Evolutionary conservation across 2,113 vertebrate genomes (phyloP), one percentile per base, ranked within the genome.

Genomic region (Dryoscopus gambensis): DNA sequence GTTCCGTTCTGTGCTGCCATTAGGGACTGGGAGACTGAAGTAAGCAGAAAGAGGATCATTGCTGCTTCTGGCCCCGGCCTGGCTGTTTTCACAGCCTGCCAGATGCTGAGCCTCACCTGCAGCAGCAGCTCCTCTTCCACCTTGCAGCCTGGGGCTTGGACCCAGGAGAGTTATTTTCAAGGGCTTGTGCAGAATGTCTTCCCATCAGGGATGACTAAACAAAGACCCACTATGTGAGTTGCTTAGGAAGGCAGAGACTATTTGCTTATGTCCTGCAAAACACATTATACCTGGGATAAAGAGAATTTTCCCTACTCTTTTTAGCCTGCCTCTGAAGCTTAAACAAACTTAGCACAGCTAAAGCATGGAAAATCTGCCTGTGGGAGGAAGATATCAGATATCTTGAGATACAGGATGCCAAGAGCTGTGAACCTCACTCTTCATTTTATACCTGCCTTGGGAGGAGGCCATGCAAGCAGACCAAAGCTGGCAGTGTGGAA

Each of bases 181-280:
- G n/a, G 35, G 50, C 39, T 68, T 37, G 15, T 44, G 67, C 44
- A 59, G 55, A n/a, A 13, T 1, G 7, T 9, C 33, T 62, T 84
- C 42, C 74, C 47, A 13, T 33, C 35, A 27, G 68, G 31, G 65
- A 19, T 0, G 3, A 19, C 18, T 53, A 23, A 84, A 63, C 25
- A 8, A 17, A 39, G 11, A 44, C 17, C 31, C 21, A 2, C 24
- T 3, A 0, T 4, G 39, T 9, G 15, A 35, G 27, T 31, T 67
- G 55, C 59, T 74, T 47, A 37, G 52, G 56, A 68, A 70, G 30
- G 42, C 53, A 65, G 27, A 65, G 40, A 17, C 20, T 64, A 4
- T 53, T 62, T 60, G 27, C 56, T 60, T 8, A 1, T 55, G 31
- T 35, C 52, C 49, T 59, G 67, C 50, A 74, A 79, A 87, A 18